Evolutionary conservation across 1,140 invertebrate genomes (phyloP).

Genomic region (Eurosta solidaginis): DNA sequence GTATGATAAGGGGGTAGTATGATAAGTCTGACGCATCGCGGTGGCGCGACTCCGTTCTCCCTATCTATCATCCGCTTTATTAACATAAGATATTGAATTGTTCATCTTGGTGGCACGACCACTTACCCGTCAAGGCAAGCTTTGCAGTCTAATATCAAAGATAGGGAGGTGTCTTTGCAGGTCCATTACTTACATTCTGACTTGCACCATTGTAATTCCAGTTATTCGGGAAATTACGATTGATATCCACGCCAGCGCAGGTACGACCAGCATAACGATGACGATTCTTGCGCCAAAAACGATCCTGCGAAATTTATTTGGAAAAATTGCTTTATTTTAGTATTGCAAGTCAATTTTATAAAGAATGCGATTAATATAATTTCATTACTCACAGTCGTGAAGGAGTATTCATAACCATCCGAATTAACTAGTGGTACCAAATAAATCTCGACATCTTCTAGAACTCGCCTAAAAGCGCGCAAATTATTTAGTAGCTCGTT

Average conservation of each 20-base stretch:
- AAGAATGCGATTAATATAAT: not conserved
- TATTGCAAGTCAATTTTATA: not conserved
- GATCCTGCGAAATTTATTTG: constrained; percentile 58
- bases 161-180: too few relatives aligned
- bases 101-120: too few relatives aligned
- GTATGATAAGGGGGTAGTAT: too few relatives aligned
- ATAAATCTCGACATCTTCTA: constrained; percentile 65
- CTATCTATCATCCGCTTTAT: too few relatives aligned
- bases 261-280: constrained; percentile 61
- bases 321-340: not conserved
- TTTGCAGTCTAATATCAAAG: too few relatives aligned
- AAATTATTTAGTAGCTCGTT: constrained; percentile 65
- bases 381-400: constrained; percentile 61
- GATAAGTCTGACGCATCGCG: too few relatives aligned
- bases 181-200: constrained; percentile 42
- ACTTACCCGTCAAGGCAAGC: too few relatives aligned
- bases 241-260: constrained; percentile 79
- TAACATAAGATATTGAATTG: too few relatives aligned
- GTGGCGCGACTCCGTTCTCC: too few relatives aligned
- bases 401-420: constrained; percentile 71
- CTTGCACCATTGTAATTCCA: constrained; percentile 46
- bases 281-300: constrained; percentile 77
- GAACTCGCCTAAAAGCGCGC: constrained; percentile 47
- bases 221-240: constrained; percentile 54
- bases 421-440: constrained; percentile 71